Conservation (phyloP, 2,888 invertebrate species). For the Ctena decussata region DNA sequence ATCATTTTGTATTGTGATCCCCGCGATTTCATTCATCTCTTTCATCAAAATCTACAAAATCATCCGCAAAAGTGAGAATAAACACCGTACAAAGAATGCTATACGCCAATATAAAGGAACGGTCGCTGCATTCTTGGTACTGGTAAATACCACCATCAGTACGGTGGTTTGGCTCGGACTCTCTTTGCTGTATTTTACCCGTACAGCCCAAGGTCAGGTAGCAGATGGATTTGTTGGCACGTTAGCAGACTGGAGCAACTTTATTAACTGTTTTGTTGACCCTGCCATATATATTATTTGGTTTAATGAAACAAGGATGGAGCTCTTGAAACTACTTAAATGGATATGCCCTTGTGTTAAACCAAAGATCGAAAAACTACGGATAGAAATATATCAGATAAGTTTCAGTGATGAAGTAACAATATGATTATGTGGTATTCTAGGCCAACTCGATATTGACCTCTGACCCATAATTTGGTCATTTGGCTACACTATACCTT, state of each 20-base stretch:
- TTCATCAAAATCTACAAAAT: not conserved
- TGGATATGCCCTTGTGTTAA: not conserved
- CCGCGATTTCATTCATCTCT: not conserved
- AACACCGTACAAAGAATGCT: not conserved
- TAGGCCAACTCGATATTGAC: too few species aligned
- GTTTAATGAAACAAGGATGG: not conserved
- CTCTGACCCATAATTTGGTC: too few species aligned
- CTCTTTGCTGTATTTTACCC: not conserved
- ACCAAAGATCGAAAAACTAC: not conserved
- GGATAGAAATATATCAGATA: not conserved
- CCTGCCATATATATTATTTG: not conserved
- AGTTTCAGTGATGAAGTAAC: too few species aligned
- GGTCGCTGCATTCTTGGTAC: not conserved
- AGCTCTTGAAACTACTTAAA: not conserved
- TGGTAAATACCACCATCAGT: not conserved
- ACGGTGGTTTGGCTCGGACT: not conserved
- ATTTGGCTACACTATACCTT: too few species aligned
- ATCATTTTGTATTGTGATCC: not conserved
- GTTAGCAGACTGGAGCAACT: not conserved
- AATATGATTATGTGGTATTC: too few species aligned
- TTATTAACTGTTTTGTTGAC: not conserved
- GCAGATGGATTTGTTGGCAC: not conserved
- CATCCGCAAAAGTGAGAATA: not conserved
- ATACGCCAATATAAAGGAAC: not conserved
- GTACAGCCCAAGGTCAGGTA: not conserved